Evolutionary conservation across 2,113 vertebrate species (phyloP), one percentile per base, ranked within the genome.

Genomic region (Cyprinodon tularosa): DNA sequence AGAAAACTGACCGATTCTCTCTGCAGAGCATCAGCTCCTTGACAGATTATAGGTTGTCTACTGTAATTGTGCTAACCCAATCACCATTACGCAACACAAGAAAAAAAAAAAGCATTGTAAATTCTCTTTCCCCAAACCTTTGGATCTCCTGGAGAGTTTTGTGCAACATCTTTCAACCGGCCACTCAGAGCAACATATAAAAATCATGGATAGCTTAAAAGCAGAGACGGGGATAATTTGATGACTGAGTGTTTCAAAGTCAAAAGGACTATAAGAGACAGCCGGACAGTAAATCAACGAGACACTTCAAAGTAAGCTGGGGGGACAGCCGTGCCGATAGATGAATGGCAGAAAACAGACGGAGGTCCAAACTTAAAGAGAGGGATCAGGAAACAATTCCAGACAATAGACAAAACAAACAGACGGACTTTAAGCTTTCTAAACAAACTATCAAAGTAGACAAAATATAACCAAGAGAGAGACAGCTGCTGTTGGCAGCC

Each of bases 1-100:
- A 80, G 78, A 90, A 89, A 92, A 91, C 82, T 40, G 67, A 78
- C 78, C 87, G 91, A 92, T 91, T 89, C 91, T 84, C 81, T 83
- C 89, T 89, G 84, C 76, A 72, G 88, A 89, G 87, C 86, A 81
- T 84, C 75, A 88, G 90, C 88, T 90, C 89, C 85, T 85, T 81
- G 59, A 81, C 89, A 84, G 90, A 90, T 92, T 92, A 88, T 1
- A 39, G 84, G 80, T 83, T 73, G 78, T 88, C 86, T 84, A 72
- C 85, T 88, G 88, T 91, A 91, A 90, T 90, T 86, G 83, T 86
- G 82, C 85, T 82, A 77, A 76, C 53, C 82, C 72, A 29, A 85
- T 84, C 86, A 64, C 84, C 86, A 86, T 88, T 85, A 90, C 40
- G 20, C 87, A 81, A 91, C 29, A 29, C 29, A 29, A 29, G 29